Evolutionary conservation across 1,140 invertebrate genomes (phyloP), one percentile per base, ranked within the genome.

Genomic region (Ceratina japonica): DNA sequence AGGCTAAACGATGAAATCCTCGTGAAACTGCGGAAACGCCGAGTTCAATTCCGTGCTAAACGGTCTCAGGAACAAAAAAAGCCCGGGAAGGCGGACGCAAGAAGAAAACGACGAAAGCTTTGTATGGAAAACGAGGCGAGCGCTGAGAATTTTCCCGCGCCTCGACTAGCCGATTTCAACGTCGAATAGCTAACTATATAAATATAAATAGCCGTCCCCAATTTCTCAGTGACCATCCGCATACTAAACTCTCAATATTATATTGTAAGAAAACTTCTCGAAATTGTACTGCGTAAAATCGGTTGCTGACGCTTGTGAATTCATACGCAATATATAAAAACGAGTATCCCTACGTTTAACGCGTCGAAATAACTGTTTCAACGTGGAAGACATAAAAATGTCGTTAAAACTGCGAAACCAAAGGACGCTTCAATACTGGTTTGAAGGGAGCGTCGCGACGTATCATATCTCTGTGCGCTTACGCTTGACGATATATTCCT

Each of bases 151-250:
- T 74, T 58, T 74, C 62, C 76, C 70, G 59, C 75, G 66, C 75
- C 51, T 75, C 31, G 64, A 65, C 66, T 49, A 49, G 68, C 68
- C 58, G 75, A 85, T 77, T 79, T 62, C 62, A 82, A 44, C 68
- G 74, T 77, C 66, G 77, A 83, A 84, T 77, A 61, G 68, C 54
- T 51, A n/a, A 18, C 71, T 80, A 59, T 84, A 84, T 85, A 85
- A 79, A 85, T 82, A 82, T 82, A 82, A 82, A 85, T 84, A 85
- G 80, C 51, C 82, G 83, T 84, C 80, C 79, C 82, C 83, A 83
- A 85, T 84, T 86, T 79, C 83, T 72, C 71, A 79, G 79, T 64
- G 75, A 78, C 70, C 74, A 81, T 73, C 75, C 71, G 75, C 71
- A 82, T 75, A 66, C 62, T 71, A 66, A 70, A 44, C 37, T 44